Evolutionary conservation across 2,113 vertebrate species (phyloP).

Genomic region (Rafetus swinhoei): DNA sequence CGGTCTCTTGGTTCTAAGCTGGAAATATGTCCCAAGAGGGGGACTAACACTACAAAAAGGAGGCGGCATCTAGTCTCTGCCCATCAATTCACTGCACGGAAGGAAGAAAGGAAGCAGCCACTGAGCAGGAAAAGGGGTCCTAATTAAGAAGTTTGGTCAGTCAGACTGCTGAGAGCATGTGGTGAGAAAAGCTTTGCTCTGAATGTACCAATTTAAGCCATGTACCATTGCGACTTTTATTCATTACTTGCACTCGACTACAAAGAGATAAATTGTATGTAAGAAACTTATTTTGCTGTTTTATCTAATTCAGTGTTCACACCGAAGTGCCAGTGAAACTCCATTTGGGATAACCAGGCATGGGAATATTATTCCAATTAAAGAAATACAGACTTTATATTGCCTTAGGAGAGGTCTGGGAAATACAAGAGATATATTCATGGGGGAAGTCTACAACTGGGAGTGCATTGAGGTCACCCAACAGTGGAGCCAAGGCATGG

Average conservation of each 20-base stretch:
- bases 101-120: not conserved
- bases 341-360: too few relatives aligned
- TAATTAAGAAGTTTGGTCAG: not conserved
- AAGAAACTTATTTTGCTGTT: not conserved
- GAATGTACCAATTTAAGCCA: too few relatives aligned
- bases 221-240: not conserved
- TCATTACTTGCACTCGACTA: not conserved
- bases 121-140: not conserved
- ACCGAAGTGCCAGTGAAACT: not conserved
- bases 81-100: not conserved
- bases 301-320: not conserved
- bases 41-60: not conserved
- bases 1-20: not conserved
- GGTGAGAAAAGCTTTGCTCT: too few relatives aligned
- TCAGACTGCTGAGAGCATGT: too few relatives aligned
- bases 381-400: not conserved
- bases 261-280: too few relatives aligned
- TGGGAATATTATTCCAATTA: not conserved
- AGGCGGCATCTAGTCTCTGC: not conserved
- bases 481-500: not conserved
- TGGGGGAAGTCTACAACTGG: not conserved
- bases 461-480: not conserved
- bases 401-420: not conserved
- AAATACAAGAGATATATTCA: not conserved
- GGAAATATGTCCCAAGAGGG: not conserved